These are phyloP conservation scores for Delphinus delphis DNA, from an alignment of 2,113 vertebrate species.

Conservation along the genomic window DNA sequence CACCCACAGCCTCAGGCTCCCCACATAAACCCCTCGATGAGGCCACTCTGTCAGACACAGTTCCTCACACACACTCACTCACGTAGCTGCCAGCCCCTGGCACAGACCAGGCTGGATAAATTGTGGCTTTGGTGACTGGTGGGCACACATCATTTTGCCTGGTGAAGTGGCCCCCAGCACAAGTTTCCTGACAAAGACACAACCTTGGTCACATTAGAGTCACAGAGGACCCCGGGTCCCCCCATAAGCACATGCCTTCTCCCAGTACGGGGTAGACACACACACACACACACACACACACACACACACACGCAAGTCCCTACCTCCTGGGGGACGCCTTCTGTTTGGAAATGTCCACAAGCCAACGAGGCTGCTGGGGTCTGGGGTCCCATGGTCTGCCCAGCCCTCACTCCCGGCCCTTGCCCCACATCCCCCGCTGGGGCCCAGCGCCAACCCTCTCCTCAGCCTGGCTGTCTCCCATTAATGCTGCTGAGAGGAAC, in stretches of 20 bases:
- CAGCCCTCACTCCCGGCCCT: not conserved
- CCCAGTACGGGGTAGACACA: not conserved
- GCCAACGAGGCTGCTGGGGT: not conserved
- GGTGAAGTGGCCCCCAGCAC: not conserved
- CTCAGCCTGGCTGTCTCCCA: slow-evolving; percentile 47
- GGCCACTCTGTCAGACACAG: not conserved
- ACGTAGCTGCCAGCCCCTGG: not conserved
- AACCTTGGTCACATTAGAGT: not conserved
- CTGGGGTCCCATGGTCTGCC: not conserved
- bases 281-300: not conserved
- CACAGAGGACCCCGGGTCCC: not conserved
- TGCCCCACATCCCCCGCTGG: not conserved
- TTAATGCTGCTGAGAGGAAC: slow-evolving; percentile 54
- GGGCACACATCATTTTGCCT: not conserved
- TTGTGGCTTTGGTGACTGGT: not conserved
- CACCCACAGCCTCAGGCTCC: slow-evolving; percentile 6
- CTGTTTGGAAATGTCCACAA: not conserved
- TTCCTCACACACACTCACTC: not conserved
- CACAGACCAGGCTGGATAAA: not conserved
- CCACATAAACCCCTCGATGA: not conserved
- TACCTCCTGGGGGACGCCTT: not conserved
- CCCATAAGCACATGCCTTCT: not conserved
- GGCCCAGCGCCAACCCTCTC: slow-evolving; percentile 44
- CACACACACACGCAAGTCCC: not conserved
- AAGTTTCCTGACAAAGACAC: slow-evolving; percentile 50